Conservation (phyloP, 1,140 invertebrate species). For the Mya arenaria region DNA sequence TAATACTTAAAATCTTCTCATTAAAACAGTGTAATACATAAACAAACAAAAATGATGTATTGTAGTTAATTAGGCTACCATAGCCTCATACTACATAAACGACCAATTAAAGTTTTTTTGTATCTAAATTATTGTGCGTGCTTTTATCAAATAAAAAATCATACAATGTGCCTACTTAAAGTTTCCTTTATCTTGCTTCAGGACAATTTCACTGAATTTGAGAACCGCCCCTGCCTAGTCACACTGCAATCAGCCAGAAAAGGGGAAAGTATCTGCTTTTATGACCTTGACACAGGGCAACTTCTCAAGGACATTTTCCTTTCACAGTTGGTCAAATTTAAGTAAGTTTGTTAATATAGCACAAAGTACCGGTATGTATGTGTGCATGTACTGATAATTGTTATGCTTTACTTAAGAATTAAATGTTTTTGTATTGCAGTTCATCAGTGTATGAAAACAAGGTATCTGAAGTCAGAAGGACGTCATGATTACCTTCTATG, state of each 20-base stretch:
- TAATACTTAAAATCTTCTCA: not conserved
- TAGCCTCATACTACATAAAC: not conserved
- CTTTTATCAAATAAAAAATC: not conserved
- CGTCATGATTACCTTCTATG: no score
- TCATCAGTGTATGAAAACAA: no score
- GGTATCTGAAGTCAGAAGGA: no score
- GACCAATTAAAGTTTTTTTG: not conserved
- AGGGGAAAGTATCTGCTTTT: constrained; percentile 21
- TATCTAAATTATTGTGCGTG: not conserved
- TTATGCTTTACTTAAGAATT: no score
- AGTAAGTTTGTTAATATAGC: constrained; percentile 32
- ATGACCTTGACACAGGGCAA: constrained; percentile 36
- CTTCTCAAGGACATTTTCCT: constrained; percentile 16
- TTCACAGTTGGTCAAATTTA: constrained; percentile 26
- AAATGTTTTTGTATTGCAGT: no score
- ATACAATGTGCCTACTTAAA: not conserved
- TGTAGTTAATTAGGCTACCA: not conserved
- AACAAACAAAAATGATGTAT: not conserved
- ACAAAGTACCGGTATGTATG: no score
- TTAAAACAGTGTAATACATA: not conserved
- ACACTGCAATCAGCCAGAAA: not conserved
- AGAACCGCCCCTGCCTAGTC: constrained; percentile 8
- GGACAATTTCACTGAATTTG: constrained; percentile 9
- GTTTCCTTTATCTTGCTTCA: not conserved
- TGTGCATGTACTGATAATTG: no score